These are phyloP conservation scores for Limnephilus auricula DNA, from an alignment of 2,888 invertebrate genomes.

Conservation along the genomic window DNA sequence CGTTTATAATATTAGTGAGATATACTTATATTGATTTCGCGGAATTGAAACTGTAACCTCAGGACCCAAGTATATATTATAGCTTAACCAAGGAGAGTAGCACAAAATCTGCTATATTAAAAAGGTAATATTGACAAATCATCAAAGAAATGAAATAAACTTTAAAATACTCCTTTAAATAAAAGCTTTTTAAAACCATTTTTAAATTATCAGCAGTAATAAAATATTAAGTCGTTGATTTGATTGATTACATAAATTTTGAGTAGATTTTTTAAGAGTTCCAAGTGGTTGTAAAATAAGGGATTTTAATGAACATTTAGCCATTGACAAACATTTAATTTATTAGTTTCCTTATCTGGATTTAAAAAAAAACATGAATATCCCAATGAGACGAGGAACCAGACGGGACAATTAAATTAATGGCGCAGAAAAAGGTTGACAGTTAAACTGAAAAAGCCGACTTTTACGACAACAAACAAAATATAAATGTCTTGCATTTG, in stretches of 20 bases:
- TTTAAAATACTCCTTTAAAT: background rate
- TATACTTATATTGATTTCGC: too few species aligned
- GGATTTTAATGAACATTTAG: background rate
- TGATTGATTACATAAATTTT: background rate
- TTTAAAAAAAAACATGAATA: background rate
- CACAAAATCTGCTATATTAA: too few species aligned
- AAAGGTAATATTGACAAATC: too few species aligned
- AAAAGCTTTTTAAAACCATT: background rate
- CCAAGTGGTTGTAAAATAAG: background rate
- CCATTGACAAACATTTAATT: background rate
- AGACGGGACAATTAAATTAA: background rate
- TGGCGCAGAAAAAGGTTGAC: background rate
- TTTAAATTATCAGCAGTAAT: background rate
- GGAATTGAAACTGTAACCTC: background rate
- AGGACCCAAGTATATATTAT: too few species aligned
- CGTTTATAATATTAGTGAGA: too few species aligned
- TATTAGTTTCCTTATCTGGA: background rate
- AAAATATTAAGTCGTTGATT: background rate
- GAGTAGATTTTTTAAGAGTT: background rate
- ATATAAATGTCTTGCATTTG: slow-evolving; percentile 20
- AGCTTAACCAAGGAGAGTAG: too few species aligned
- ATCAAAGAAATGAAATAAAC: background rate
- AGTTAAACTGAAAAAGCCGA: background rate
- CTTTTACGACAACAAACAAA: slow-evolving; percentile 16
- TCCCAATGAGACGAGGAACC: background rate